phyloP scores from a whole-genome alignment of 2,113 vertebrate species.

The Taxidea taxus region DNA sequence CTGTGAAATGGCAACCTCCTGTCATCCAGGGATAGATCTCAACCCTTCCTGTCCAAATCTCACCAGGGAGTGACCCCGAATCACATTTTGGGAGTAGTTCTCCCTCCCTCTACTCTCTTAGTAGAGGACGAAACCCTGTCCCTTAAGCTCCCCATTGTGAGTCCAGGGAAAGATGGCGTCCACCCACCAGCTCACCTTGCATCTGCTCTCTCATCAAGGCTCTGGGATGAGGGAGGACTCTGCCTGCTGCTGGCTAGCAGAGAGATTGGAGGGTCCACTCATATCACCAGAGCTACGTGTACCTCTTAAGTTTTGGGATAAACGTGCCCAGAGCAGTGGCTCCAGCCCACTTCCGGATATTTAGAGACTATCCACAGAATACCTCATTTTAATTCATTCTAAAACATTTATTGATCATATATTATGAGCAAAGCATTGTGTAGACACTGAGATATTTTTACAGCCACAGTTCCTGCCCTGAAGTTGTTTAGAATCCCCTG shows the following conservation, averaged over 20 bases:
- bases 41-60: not conserved
- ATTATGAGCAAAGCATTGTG: not conserved
- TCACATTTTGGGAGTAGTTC: not conserved
- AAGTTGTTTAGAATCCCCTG: slow-evolving; percentile 27
- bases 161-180: not conserved
- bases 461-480: not conserved
- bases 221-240: not conserved
- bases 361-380: not conserved
- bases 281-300: not conserved
- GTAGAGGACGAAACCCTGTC: not conserved
- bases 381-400: slow-evolving; percentile 30
- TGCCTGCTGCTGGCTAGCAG: not conserved
- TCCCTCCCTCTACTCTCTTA: not conserved
- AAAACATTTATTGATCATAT: not conserved
- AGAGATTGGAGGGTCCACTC: not conserved
- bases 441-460: not conserved
- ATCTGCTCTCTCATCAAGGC: not conserved
- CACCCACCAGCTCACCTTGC: not conserved
- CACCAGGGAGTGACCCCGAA: not conserved
- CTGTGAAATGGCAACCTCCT: not conserved
- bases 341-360: not conserved
- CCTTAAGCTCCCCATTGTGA: not conserved
- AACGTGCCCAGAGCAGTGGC: not conserved
- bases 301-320: not conserved
- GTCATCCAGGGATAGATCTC: not conserved